Conservation (phyloP, 2,113 vertebrate genomes). For the Phalacrocorax pelagicus region DNA sequence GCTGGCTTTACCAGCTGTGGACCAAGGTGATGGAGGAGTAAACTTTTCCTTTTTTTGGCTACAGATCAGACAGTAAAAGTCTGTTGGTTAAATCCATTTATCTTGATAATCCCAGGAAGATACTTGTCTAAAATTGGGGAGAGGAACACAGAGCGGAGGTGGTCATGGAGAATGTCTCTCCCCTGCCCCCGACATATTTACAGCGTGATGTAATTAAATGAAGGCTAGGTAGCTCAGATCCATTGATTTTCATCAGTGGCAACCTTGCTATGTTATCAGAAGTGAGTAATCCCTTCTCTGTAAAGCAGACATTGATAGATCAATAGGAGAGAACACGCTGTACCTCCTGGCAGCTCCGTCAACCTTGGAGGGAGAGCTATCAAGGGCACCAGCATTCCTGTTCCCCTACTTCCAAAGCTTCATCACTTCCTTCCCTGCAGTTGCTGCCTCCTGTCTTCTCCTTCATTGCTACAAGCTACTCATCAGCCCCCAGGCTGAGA, state of each 20-base stretch:
- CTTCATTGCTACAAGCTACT: neutral
- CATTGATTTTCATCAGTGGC: constrained; percentile 71
- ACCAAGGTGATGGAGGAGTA: neutral
- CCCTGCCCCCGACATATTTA: neutral
- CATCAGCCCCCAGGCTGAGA: neutral
- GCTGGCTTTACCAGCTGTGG: neutral
- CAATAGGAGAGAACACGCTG: constrained; percentile 64
- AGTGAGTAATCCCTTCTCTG: constrained; percentile 66
- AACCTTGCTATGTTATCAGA: constrained; percentile 70
- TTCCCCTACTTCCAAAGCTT: neutral
- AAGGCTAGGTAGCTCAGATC: constrained; percentile 4
- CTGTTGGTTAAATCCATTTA: neutral
- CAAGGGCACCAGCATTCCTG: constrained; percentile 16
- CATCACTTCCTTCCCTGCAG: neutral
- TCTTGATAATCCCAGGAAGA: constrained; percentile 5
- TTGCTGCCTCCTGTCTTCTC: neutral
- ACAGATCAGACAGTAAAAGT: neutral
- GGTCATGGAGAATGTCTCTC: neutral
- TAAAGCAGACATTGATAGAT: constrained; percentile 68
- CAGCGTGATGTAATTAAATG: constrained; percentile 54
- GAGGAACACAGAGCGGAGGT: neutral
- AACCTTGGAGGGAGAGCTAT: constrained; percentile 37
- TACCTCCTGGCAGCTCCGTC: constrained; percentile 63
- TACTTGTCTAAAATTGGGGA: neutral
- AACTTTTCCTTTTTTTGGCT: neutral